Conservation (phyloP, 2,888 invertebrate genomes). For the Stenoptilia bipunctidactyla region DNA sequence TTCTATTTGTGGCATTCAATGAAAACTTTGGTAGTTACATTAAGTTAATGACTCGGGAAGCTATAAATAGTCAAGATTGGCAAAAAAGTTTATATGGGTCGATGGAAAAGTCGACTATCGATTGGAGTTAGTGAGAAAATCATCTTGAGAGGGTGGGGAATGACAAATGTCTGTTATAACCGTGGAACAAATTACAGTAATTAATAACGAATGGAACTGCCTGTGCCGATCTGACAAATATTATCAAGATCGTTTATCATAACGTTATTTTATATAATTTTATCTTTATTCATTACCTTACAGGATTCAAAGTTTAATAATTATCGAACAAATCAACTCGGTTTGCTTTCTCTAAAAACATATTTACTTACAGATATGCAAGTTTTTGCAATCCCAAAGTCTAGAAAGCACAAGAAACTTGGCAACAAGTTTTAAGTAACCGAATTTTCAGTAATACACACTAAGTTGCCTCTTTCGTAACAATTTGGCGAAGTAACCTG, state of each 20-base stretch:
- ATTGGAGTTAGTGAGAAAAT: slow-evolving; percentile 64
- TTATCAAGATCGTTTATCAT: slow-evolving; percentile 69
- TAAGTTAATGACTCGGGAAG: slow-evolving; percentile 42
- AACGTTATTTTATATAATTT: slow-evolving; percentile 6
- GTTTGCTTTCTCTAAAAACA: no score
- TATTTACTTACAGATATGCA: no score
- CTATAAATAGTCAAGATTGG: slow-evolving; percentile 37
- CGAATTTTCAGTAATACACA: not conserved
- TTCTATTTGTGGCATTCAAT: slow-evolving; percentile 20
- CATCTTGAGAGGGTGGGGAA: slow-evolving; percentile 52
- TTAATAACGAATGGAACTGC: slow-evolving; percentile 58
- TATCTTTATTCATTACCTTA: no score
- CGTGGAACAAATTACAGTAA: slow-evolving; percentile 65
- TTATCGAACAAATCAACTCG: no score
- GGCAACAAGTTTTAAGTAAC: not conserved
- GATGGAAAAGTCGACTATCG: slow-evolving; percentile 48
- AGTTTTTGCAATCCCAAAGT: no score
- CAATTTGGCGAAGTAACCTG: not conserved
- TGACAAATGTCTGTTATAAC: slow-evolving; percentile 68
- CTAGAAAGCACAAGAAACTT: no score
- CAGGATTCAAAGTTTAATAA: no score
- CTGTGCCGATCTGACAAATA: slow-evolving; percentile 64
- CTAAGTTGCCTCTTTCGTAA: not conserved
- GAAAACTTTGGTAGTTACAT: slow-evolving; percentile 34
- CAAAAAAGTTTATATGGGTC: slow-evolving; percentile 40